Evolutionary conservation across 2,113 vertebrate genomes (phyloP), one percentile per base, ranked within the genome.

Genomic region (Athene cunicularia): DNA sequence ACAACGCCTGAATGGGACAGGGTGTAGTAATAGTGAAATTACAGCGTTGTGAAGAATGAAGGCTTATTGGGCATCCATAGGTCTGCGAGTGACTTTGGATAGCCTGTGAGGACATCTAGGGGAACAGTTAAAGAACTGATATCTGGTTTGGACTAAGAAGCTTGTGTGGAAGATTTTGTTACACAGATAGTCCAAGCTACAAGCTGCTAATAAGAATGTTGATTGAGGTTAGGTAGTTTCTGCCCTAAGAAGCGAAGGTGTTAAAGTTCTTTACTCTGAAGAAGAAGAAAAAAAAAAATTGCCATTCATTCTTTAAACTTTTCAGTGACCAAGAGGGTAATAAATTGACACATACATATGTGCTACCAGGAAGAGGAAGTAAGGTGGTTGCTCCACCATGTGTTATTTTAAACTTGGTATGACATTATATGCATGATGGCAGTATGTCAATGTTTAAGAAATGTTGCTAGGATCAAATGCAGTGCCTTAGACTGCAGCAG

Each of bases 91-190:
- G 72, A 79, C 86, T 92, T 96, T 76, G 87, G 47, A 68, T 90
- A 87, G 68, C 64, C 86, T 96, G 24, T 94, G 95, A 95, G 92
- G 95, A 93, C 95, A 94, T 77, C 95, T 97, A 95, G 94, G 95
- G 94, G 92, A 96, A 59, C 58, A 93, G 59, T 11, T 80, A 93
- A 84, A 94, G 82, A 95, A 96, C 23, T 58, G 53, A 60, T 90
- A 4, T 32, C 24, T 74, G 7, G 8, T 92, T 86, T 74, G 59
- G 72, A 49, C 0, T 2, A 71, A 80, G 89, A 90, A 23, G 1
- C 32, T 70, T 77, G 12, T 63, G 35, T 56, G 56, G 74, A 82
- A 62, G 33, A 53, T 72, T 58, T 23, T 77, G 37, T 75, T 83
- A 59, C 8, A 27, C 18, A 47, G 8, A 14, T 52, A 52, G 14